Evolutionary conservation across 2,888 invertebrate species (phyloP).

Genomic region (Allophyes oxyacanthae): DNA sequence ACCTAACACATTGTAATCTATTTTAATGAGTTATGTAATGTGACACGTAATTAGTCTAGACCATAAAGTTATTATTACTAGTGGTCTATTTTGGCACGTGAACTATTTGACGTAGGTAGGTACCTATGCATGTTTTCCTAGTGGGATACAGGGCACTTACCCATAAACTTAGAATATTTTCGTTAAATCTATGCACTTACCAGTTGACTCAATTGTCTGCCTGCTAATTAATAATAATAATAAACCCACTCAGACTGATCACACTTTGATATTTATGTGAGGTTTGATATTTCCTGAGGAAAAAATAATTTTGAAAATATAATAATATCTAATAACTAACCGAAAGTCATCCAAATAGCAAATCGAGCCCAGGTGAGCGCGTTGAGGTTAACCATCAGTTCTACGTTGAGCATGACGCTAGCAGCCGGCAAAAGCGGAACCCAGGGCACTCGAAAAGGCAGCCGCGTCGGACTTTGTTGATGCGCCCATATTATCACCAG

Average conservation of each 20-base stretch:
- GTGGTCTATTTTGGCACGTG: conserved; percentile 24
- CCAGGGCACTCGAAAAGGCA: conserved; percentile 94
- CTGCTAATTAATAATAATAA: no score
- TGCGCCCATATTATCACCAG: conserved; percentile 93
- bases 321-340: no score
- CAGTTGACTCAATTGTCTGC: no score
- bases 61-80: conserved; percentile 31
- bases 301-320: no score
- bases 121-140: no score
- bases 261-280: no score
- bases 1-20: neutral
- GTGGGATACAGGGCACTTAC: no score
- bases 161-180: no score
- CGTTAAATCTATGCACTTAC: no score
- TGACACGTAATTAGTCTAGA: conserved; percentile 21
- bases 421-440: conserved; percentile 94
- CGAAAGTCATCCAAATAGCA: conserved; percentile 95
- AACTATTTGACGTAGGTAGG: conserved; percentile 5
- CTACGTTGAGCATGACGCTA: conserved; percentile 94
- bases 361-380: conserved; percentile 95
- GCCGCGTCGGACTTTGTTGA: conserved; percentile 92
- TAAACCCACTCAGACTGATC: no score
- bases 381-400: conserved; percentile 95
- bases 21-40: no score
- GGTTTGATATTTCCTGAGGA: no score